Conservation (phyloP, 2,113 vertebrate genomes). For the Halichoerus grypus region DNA sequence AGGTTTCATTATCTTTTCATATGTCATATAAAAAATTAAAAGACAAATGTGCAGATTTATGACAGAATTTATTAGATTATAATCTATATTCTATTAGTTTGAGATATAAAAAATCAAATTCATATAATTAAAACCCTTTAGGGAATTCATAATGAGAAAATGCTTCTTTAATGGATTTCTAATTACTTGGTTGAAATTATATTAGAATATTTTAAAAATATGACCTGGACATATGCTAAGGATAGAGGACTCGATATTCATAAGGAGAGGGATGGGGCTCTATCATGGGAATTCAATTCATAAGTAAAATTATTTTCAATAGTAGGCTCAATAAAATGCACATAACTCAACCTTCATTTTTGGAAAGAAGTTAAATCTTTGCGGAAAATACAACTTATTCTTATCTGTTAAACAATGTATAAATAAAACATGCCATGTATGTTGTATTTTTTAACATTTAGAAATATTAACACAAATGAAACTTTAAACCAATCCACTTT, state of each 20-base stretch:
- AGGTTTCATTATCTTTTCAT: not conserved
- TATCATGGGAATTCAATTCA: not conserved
- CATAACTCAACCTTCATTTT: not conserved
- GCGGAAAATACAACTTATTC: not conserved
- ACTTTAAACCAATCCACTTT: not conserved
- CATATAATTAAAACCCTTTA: not conserved
- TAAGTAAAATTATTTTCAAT: not conserved
- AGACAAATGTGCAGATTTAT: not conserved
- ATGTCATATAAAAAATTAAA: not conserved
- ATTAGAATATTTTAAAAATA: not conserved
- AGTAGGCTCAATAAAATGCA: not conserved
- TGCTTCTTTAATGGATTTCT: not conserved
- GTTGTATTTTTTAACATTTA: not conserved
- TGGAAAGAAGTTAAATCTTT: not conserved
- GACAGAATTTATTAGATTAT: not conserved
- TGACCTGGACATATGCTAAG: not conserved
- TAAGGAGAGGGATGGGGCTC: not conserved
- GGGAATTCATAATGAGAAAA: not conserved
- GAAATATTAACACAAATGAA: not conserved
- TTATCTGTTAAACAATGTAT: not conserved
- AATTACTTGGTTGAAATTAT: not conserved
- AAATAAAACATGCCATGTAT: not conserved
- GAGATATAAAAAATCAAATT: not conserved
- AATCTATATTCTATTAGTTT: not conserved
- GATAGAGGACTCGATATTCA: not conserved